Conservation (phyloP, 1,140 invertebrate species). For the Linepithema humile region DNA sequence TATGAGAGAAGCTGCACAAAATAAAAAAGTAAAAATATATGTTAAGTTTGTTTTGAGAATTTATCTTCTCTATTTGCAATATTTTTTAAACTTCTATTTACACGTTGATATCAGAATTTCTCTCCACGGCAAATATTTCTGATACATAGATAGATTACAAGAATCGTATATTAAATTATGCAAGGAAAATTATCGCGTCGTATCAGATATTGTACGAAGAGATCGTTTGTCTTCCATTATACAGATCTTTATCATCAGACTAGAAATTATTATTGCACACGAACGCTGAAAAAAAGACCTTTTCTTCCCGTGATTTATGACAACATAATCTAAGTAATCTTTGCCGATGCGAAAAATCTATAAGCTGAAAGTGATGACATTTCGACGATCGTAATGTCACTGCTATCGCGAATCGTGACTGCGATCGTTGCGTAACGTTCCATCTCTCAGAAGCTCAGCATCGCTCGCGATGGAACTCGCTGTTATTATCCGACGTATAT, state of each 20-base stretch:
- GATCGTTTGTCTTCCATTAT: conserved; percentile 37
- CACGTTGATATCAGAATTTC: not conserved
- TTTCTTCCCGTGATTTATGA: conserved; percentile 45
- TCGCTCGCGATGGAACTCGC: conserved; percentile 12
- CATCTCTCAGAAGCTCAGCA: conserved; percentile 10
- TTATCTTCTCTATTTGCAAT: not conserved
- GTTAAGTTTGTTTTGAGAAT: not conserved
- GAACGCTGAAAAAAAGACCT: conserved; percentile 29
- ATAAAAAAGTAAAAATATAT: conserved; percentile 7
- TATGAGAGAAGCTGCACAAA: not conserved
- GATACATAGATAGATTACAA: not conserved
- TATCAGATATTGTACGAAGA: not conserved
- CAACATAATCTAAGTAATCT: conserved; percentile 49
- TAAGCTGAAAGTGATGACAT: conserved; percentile 54
- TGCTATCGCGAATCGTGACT: conserved; percentile 51
- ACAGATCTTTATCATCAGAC: conserved; percentile 48
- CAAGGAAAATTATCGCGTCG: conserved; percentile 19
- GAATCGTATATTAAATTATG: not conserved
- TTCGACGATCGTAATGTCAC: conserved; percentile 51
- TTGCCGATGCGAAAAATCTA: conserved; percentile 45
- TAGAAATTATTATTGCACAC: conserved; percentile 47
- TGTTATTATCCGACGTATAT: conserved; percentile 22
- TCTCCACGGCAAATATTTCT: not conserved
- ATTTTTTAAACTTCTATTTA: not conserved
- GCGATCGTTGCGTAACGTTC: conserved; percentile 35